Conservation (phyloP, 2,113 vertebrate genomes). For the Clarias macrocephalus region DNA sequence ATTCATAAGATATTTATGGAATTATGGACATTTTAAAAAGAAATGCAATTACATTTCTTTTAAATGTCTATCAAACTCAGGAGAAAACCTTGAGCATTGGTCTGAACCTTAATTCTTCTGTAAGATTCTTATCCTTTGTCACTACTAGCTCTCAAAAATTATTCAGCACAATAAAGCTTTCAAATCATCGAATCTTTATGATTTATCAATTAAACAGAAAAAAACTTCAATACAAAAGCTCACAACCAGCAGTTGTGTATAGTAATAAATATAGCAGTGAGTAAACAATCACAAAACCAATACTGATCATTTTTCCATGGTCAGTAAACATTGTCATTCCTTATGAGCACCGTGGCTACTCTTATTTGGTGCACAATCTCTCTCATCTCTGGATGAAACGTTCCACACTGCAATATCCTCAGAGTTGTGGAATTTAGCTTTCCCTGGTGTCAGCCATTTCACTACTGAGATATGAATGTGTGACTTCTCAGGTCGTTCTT, state of each 20-base stretch:
- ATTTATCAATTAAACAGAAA: background rate
- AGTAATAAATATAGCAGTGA: background rate
- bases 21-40: background rate
- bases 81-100: background rate
- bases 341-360: background rate
- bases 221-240: background rate
- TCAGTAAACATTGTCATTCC: background rate
- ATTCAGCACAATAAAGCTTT: background rate
- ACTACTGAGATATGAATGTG: background rate
- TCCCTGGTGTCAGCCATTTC: constrained; percentile 12
- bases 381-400: background rate
- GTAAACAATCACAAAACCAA: background rate
- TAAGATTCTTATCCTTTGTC: background rate
- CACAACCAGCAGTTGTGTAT: background rate
- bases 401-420: constrained; percentile 27
- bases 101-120: background rate
- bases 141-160: background rate
- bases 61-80: background rate
- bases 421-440: constrained; percentile 9
- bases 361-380: background rate
- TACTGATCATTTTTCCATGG: background rate
- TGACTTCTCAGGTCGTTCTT: constrained; percentile 29
- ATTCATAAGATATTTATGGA: background rate
- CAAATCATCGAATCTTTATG: background rate
- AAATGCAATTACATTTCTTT: background rate